Evolutionary conservation across 2,113 vertebrate species (phyloP).

Genomic region (Mastomys natalensis): DNA sequence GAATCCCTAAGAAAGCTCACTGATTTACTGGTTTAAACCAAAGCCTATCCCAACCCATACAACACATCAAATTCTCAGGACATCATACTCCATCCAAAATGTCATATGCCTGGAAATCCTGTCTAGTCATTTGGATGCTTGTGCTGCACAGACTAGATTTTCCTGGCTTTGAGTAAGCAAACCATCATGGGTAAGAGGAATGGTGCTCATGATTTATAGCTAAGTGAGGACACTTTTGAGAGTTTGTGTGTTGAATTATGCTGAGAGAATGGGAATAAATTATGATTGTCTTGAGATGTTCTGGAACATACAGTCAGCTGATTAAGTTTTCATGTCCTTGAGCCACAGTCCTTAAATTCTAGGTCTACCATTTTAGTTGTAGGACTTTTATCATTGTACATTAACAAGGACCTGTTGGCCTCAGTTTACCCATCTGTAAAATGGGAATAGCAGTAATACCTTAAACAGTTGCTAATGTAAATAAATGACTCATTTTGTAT

Average conservation of each 20-base stretch:
- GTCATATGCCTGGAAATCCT: not conserved
- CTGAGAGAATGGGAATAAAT: not conserved
- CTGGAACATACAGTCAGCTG: not conserved
- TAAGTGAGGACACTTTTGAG: not conserved
- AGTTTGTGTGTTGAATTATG: constrained; percentile 32
- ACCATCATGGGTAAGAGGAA: not conserved
- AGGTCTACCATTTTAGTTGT: not conserved
- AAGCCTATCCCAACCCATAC: constrained; percentile 22
- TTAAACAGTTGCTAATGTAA: not conserved
- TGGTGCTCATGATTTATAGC: not conserved
- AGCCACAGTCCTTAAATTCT: not conserved
- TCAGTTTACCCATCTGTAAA: not conserved
- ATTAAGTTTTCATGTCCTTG: not conserved
- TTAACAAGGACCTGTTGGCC: not conserved
- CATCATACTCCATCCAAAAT: not conserved
- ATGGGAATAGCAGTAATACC: not conserved
- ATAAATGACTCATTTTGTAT: not conserved
- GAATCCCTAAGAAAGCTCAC: not conserved
- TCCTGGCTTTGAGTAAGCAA: constrained; percentile 67
- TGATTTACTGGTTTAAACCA: not conserved
- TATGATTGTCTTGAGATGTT: not conserved
- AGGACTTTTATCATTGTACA: not conserved
- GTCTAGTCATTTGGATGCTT: constrained; percentile 7
- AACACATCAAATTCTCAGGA: constrained; percentile 51
- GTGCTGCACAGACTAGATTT: constrained; percentile 62